Evolutionary conservation across 2,113 vertebrate genomes (phyloP).

Genomic region (Elephantulus edwardii): DNA sequence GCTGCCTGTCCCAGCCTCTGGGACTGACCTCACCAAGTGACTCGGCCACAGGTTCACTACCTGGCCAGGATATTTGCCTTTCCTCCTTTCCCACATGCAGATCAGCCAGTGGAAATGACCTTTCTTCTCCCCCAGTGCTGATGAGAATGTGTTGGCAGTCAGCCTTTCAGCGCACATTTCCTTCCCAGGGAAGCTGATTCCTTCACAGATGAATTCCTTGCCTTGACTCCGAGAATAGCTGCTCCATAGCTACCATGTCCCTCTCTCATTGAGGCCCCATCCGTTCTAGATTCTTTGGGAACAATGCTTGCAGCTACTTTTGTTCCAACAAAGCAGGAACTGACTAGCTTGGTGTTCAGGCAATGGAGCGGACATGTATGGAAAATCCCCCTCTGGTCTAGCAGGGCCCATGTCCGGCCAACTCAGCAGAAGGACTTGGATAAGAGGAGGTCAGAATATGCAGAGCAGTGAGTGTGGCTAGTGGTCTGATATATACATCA

Average conservation of each 20-base stretch:
- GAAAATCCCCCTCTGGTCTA: neutral
- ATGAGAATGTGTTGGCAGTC: constrained; percentile 27
- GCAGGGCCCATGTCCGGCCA: rapidly evolving
- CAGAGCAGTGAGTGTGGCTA: neutral
- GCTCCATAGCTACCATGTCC: rapidly evolving
- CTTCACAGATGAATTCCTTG: constrained; percentile 35
- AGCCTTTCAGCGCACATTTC: constrained; percentile 62
- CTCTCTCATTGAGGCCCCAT: neutral
- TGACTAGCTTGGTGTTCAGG: neutral
- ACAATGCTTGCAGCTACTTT: neutral
- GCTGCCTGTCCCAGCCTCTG: neutral
- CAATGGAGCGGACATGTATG: neutral
- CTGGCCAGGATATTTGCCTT: constrained; percentile 43
- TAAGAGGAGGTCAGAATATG: neutral
- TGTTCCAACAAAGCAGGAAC: neutral
- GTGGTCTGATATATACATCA: neutral
- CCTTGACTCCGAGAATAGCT: neutral
- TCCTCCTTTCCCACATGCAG: constrained; percentile 25
- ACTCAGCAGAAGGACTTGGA: neutral
- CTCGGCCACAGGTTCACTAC: rapidly evolving
- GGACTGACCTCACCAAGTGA: neutral
- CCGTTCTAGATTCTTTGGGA: constrained; percentile 23
- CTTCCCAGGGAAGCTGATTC: constrained; percentile 18
- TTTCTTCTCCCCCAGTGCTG: neutral
- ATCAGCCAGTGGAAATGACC: constrained; percentile 17